These are phyloP conservation scores for Callyntrura sp. DNA, from an alignment of 2,888 invertebrate species.

Conservation along the genomic window DNA sequence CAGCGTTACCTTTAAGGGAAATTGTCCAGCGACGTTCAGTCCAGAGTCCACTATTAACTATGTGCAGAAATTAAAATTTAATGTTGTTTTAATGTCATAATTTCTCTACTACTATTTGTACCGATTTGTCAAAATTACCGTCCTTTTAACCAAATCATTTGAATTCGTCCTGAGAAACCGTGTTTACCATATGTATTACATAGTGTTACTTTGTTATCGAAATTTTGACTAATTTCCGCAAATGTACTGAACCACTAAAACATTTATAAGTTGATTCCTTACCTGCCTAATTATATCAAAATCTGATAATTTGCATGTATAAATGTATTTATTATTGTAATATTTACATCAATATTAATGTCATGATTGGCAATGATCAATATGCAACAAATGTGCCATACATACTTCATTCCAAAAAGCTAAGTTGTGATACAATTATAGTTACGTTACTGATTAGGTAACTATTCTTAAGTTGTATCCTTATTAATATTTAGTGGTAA, in stretches of 20 bases:
- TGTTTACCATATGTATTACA: constrained; percentile 1
- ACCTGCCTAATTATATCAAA: background rate
- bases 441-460: background rate
- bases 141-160: background rate
- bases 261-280: too few species aligned
- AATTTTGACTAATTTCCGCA: background rate
- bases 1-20: too few species aligned
- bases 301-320: background rate
- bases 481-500: constrained; percentile 5
- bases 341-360: too few species aligned
- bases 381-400: constrained; percentile 72
- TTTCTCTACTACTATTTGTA: background rate
- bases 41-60: too few species aligned
- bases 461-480: too few species aligned
- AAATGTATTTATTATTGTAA: background rate
- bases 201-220: background rate
- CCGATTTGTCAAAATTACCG: constrained; percentile 20
- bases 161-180: constrained; percentile 26
- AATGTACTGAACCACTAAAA: too few species aligned
- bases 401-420: constrained; percentile 61
- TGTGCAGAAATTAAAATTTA: too few species aligned
- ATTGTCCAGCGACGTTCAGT: too few species aligned
- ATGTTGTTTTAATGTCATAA: too few species aligned
- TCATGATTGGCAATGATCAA: too few species aligned
- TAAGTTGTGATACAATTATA: constrained; percentile 64